Percentiles rank a stretch among this genome's conserved stretches.
Evolutionary conservation across 2,888 invertebrate species (phyloP).

Genomic region (Catocala nupta): DNA sequence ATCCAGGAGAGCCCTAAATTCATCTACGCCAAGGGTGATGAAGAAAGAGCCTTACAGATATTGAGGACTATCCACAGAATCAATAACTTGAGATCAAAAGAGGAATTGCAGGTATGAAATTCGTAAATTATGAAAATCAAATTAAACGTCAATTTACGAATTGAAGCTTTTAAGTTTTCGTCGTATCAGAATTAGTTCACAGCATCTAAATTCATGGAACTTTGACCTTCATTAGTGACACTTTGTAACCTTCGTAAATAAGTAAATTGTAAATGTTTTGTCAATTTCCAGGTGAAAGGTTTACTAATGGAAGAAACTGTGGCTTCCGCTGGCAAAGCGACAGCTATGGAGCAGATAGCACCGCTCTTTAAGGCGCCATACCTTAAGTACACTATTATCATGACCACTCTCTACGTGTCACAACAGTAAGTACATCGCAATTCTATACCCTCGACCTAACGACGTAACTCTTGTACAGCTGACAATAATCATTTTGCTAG

Average conservation of each 20-base stretch:
- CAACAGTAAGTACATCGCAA: constrained; percentile 80
- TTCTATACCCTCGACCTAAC: too few species aligned
- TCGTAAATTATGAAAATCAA: too few species aligned
- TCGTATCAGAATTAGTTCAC: too few species aligned
- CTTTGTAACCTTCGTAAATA: too few species aligned
- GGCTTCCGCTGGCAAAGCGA: constrained; percentile 54
- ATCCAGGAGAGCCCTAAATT: constrained; percentile 94
- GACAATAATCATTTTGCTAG: too few species aligned
- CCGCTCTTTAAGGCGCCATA: constrained; percentile 85
- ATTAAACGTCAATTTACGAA: too few species aligned
- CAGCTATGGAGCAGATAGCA: constrained; percentile 73
- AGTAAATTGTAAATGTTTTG: too few species aligned
- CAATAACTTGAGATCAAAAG: constrained; percentile 57
- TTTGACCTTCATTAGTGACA: too few species aligned
- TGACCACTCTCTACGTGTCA: constrained; percentile 80
- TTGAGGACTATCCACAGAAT: constrained; percentile 66
- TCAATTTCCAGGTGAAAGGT: background rate
- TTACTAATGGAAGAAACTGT: constrained; percentile 58
- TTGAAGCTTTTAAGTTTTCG: too few species aligned
- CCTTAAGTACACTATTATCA: constrained; percentile 81
- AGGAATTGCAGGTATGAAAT: constrained; percentile 60
- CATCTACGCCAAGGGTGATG: constrained; percentile 87
- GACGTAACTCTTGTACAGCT: too few species aligned
- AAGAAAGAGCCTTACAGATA: constrained; percentile 83
- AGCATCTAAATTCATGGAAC: too few species aligned